Percentiles rank a stretch among this genome's conserved stretches.
phyloP scores from a whole-genome alignment of 2,113 vertebrate species.

The Isichthys henryi region DNA sequence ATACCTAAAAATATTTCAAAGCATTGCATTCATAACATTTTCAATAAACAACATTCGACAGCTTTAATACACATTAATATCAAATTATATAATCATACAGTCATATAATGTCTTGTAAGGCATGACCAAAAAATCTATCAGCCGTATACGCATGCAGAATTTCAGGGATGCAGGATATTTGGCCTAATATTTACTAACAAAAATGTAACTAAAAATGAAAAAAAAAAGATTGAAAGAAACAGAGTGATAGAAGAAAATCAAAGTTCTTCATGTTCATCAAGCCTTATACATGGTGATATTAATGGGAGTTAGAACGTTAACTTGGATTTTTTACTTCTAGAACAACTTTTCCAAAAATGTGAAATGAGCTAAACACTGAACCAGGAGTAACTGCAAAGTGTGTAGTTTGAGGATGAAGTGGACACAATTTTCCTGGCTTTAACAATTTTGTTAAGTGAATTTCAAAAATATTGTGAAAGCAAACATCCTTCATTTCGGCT shows the following conservation, averaged over 20 bases:
- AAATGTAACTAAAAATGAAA: background rate
- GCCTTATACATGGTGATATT: background rate
- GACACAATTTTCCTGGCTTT: background rate
- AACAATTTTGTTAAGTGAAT: conserved; percentile 49
- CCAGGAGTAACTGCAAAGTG: background rate
- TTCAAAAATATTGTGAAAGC: conserved; percentile 19
- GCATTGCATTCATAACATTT: background rate
- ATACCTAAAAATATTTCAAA: background rate
- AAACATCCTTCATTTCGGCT: conserved; percentile 62
- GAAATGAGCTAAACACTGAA: background rate
- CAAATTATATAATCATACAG: background rate
- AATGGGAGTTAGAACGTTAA: background rate
- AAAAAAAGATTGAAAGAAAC: background rate
- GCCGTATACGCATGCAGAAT: background rate
- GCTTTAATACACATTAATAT: background rate
- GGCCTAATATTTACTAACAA: background rate
- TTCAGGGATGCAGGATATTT: background rate
- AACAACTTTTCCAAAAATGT: background rate
- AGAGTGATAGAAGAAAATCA: background rate
- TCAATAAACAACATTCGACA: background rate
- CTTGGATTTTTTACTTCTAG: background rate
- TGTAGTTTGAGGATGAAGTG: background rate
- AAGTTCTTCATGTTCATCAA: background rate
- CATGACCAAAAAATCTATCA: background rate
- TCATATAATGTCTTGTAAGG: background rate